Percentiles rank a stretch among this genome's conserved stretches.
phyloP scores from a whole-genome alignment of 2,888 invertebrate species.

The Galerucella pusilla region DNA sequence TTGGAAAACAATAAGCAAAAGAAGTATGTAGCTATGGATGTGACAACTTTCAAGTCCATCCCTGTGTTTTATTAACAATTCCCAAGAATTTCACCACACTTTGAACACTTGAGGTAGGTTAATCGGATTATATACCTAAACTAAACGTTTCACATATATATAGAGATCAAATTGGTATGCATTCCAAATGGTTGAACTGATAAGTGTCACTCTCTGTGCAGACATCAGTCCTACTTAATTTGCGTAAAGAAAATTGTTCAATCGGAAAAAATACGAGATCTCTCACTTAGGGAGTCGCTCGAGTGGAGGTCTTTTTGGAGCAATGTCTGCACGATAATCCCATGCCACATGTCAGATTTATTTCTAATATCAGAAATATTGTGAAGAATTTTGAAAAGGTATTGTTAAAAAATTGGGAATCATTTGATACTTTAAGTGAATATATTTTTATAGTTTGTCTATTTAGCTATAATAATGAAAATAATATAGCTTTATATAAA shows the following conservation, averaged over 20 bases:
- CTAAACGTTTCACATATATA: constrained; percentile 43
- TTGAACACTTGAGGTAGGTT: constrained; percentile 32
- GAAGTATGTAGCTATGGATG: background rate
- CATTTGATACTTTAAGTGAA: background rate
- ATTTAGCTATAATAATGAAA: background rate
- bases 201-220: constrained; percentile 51
- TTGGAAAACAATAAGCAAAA: background rate
- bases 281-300: constrained; percentile 30
- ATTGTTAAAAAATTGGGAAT: background rate
- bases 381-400: background rate
- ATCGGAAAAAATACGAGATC: constrained; percentile 40
- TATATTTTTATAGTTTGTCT: background rate
- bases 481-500: too few species aligned
- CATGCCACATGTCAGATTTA: constrained; percentile 16
- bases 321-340: constrained; percentile 11
- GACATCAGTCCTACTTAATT: constrained; percentile 37
- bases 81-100: constrained; percentile 13
- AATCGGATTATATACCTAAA: constrained; percentile 50
- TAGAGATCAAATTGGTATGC: constrained; percentile 48
- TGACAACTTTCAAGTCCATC: background rate
- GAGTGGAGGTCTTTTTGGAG: constrained; percentile 35
- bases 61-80: background rate
- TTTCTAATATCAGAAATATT: constrained; percentile 3
- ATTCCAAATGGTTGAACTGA: constrained; percentile 54
- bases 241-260: constrained; percentile 30